Evolutionary conservation across 92 coral and sea anemone genomes (phyloP).

Genomic region (Meandrina meandrites): DNA sequence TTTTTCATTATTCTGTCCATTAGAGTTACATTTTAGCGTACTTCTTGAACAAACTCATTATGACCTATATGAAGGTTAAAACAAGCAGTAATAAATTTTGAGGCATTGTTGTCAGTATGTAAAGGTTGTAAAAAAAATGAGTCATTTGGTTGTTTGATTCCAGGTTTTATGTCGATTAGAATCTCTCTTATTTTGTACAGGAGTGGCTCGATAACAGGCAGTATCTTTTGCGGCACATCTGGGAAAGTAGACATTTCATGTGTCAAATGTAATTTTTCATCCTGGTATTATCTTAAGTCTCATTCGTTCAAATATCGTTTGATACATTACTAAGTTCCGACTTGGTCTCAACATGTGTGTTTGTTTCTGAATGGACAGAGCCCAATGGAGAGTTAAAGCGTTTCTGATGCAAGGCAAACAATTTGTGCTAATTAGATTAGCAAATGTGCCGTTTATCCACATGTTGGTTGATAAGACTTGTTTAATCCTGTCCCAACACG

Average conservation of each 20-base stretch:
- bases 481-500: background rate
- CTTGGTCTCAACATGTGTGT: constrained; percentile 7
- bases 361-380: background rate
- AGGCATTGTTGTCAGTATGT: background rate
- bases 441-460: constrained; percentile 7
- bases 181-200: background rate
- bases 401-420: background rate
- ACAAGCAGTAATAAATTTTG: background rate
- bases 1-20: background rate
- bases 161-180: background rate
- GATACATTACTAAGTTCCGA: constrained; percentile 8
- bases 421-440: constrained; percentile 27
- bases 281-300: background rate
- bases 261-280: constrained; percentile 32
- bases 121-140: background rate
- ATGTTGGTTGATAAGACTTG: background rate
- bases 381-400: background rate
- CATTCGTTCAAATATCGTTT: background rate
- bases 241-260: constrained; percentile 11
- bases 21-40: background rate
- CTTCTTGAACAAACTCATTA: too few species aligned
- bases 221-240: background rate
- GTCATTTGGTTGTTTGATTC: background rate
- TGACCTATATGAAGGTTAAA: background rate
- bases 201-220: background rate